These are phyloP conservation scores for Lytechinus pictus DNA, from an alignment of 35 echinoderm and acorn worm species.

Conservation along the genomic window DNA sequence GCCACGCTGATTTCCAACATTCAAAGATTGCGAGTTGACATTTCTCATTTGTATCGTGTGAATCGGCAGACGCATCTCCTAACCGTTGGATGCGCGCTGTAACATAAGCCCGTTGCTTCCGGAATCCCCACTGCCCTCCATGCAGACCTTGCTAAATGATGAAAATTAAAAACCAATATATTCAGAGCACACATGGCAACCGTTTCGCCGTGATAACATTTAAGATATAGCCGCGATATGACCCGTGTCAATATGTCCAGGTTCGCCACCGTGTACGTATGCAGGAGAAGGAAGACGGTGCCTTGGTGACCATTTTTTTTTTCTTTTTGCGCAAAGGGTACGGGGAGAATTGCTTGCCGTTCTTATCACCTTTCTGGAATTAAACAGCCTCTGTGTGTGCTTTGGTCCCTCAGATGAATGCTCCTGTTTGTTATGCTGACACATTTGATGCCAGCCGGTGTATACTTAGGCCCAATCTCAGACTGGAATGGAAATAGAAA, in stretches of 20 bases:
- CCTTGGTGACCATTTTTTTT: not conserved
- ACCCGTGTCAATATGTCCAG: slow-evolving; percentile 22
- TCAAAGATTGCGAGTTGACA: slow-evolving; percentile 5
- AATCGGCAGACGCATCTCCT: slow-evolving; percentile 7
- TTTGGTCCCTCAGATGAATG: not conserved
- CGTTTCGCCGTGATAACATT: slow-evolving; percentile 14
- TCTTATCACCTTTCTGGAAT: slow-evolving; percentile 40
- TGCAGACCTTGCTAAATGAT: slow-evolving; percentile 1
- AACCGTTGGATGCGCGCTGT: slow-evolving; percentile 14
- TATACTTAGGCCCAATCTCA: slow-evolving; percentile 32
- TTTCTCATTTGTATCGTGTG: slow-evolving; percentile 33
- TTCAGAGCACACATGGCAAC: not conserved
- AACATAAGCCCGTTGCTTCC: slow-evolving; percentile 1
- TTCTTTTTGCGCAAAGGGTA: not conserved
- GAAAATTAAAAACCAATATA: slow-evolving; percentile 44
- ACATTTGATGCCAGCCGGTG: slow-evolving; percentile 12
- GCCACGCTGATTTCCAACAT: not conserved
- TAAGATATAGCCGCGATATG: slow-evolving; percentile 39
- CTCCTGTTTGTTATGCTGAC: slow-evolving; percentile 4
- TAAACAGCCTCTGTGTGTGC: slow-evolving; percentile 27
- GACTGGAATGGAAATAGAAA: not conserved
- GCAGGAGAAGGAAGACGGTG: not conserved
- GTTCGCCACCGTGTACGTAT: not conserved
- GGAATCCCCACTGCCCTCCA: not conserved
- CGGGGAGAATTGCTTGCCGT: slow-evolving; percentile 6